Evolutionary conservation across 92 coral and sea anemone species (phyloP), one percentile per base, ranked within the genome.

Genomic region (Chrysogorgia sp.): DNA sequence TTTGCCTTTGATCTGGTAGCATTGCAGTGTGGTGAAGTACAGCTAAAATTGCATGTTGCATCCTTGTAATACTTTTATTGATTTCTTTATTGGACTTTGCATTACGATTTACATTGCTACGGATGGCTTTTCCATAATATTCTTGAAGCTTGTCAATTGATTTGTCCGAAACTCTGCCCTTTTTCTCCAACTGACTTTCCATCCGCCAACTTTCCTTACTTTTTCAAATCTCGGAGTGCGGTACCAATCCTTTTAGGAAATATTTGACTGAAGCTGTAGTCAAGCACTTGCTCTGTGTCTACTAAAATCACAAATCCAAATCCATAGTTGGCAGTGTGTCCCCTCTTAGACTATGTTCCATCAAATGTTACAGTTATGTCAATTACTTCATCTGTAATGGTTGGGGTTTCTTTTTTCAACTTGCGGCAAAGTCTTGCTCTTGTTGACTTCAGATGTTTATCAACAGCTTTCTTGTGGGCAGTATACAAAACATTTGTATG

Each of bases 121-220:
- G 58, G 32, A 80, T 79, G 25, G 83, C 76, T 63, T 79, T 79
- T 14, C 83, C 76, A 35, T 79, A 65, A 34, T 79, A 79, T 20
- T 43, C 52, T 40, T 66, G 76, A 9, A 66, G 77, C 64, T 52
- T 37, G 8, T 80, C 74, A 22, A 80, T 47, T 3, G 67, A 34
- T 21, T 71, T 35, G 74, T 80, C 67, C 34, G 74, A 34, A 20
- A 66, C 49, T 34, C 74, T 20, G 31, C 40, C 41, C 37, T 59
- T 62, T 80, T 8, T 79, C 84, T 21, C 63, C 63, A 56, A 80
- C 79, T 43, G 68, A 40, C 31, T 72, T 76, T 15, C 83, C 77
- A 83, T 83, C 77, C 24, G 34, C 26, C 68, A 75, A 31, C 66
- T 83, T 75, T 20, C 59, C 56, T 80, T 80, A 21, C 31, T 7